phyloP scores from a whole-genome alignment of 2,113 vertebrate species.

The Aptenodytes patagonicus region DNA sequence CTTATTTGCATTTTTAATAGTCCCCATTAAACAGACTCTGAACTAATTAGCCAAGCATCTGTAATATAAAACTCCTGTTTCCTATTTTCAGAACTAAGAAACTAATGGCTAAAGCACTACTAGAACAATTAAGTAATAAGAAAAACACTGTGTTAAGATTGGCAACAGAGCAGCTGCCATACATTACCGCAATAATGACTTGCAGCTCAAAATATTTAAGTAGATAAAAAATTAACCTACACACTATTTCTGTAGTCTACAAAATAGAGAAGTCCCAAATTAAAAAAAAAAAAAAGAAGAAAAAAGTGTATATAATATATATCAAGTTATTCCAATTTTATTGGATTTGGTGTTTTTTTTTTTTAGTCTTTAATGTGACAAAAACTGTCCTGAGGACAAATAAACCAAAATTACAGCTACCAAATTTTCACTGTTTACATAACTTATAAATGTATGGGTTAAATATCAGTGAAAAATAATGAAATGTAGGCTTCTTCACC shows the following conservation, averaged over 20 bases:
- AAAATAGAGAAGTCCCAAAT: background rate
- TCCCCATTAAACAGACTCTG: slow-evolving; percentile 74
- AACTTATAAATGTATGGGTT: background rate
- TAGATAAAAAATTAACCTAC: slow-evolving; percentile 57
- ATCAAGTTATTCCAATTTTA: background rate
- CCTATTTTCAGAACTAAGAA: slow-evolving; percentile 76
- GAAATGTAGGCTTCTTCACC: background rate
- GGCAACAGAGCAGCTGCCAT: slow-evolving; percentile 64
- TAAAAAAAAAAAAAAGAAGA: background rate
- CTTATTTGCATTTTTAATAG: slow-evolving; percentile 83
- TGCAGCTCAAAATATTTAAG: slow-evolving; percentile 63
- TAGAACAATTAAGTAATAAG: slow-evolving; percentile 81
- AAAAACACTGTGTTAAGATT: slow-evolving; percentile 75
- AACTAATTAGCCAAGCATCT: slow-evolving; percentile 80
- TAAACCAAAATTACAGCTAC: background rate
- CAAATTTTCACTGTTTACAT: background rate
- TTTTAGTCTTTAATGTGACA: background rate
- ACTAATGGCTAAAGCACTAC: slow-evolving; percentile 74
- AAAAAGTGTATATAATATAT: accelerated
- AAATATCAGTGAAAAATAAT: background rate
- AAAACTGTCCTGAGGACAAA: background rate
- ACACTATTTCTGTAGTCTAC: background rate
- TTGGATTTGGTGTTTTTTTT: accelerated
- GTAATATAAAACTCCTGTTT: slow-evolving; percentile 76
- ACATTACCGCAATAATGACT: slow-evolving; percentile 76